A percentile compares a stretch with the other conserved stretches of the same genome.
Conservation (phyloP, 2,113 vertebrate genomes). For the Podarcis muralis region DNA sequence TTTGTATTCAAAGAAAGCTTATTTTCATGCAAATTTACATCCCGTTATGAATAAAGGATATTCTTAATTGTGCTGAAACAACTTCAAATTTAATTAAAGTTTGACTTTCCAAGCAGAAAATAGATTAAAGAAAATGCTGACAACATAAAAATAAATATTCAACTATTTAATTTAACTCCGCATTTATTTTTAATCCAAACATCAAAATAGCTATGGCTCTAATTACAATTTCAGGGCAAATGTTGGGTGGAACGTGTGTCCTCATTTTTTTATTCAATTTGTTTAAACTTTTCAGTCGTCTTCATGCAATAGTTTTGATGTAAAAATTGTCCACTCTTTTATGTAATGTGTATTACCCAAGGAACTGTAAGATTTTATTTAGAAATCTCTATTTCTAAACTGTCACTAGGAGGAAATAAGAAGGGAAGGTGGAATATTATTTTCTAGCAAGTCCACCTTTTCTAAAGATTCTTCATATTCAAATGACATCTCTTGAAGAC, state of each 20-base stretch:
- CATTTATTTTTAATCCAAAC: conserved; percentile 58
- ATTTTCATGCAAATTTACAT: conserved; percentile 65
- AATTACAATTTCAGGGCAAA: conserved; percentile 61
- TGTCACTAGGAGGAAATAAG: neutral
- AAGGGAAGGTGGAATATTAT: neutral
- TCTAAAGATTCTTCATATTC: neutral
- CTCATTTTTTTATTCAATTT: conserved; percentile 42
- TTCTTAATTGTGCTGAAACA: conserved; percentile 67
- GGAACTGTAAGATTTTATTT: neutral
- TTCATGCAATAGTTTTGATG: conserved; percentile 49
- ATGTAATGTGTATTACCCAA: neutral
- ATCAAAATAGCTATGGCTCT: conserved; percentile 60
- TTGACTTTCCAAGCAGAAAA: conserved; percentile 59
- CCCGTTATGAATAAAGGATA: conserved; percentile 43
- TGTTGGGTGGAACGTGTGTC: conserved; percentile 48
- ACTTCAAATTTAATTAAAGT: conserved; percentile 72
- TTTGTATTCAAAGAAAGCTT: conserved; percentile 61
- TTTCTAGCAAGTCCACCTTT: neutral
- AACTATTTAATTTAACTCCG: conserved; percentile 53
- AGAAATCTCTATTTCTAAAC: conserved; percentile 26
- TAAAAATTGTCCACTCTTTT: conserved; percentile 56
- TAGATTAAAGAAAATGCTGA: conserved; percentile 56
- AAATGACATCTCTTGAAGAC: neutral
- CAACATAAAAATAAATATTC: conserved; percentile 61
- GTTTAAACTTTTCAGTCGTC: conserved; percentile 27